phyloP scores from a whole-genome alignment of 2,113 vertebrate genomes.

The Cardinalis cardinalis region DNA sequence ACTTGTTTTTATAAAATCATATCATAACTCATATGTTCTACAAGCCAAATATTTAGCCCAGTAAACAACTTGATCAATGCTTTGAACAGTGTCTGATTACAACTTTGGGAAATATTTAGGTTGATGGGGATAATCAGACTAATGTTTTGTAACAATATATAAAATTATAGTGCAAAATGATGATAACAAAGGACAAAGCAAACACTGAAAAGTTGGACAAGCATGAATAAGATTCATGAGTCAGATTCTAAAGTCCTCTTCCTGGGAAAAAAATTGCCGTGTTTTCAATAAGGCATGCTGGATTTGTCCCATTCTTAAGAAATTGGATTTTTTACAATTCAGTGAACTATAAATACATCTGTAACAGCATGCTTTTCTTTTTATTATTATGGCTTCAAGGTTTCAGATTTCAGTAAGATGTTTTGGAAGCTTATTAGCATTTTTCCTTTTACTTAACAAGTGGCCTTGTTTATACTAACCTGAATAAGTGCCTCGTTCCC shows the following conservation, averaged over 20 bases:
- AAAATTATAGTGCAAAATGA: not conserved
- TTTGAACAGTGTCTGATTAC: not conserved
- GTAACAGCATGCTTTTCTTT: not conserved
- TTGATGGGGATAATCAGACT: not conserved
- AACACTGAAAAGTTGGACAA: not conserved
- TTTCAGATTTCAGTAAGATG: constrained; percentile 29
- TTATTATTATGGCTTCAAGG: not conserved
- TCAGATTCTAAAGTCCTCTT: not conserved
- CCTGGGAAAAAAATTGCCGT: not conserved
- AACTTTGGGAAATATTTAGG: not conserved
- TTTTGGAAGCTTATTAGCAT: constrained; percentile 34
- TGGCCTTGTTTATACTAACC: constrained; percentile 47
- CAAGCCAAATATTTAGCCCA: not conserved
- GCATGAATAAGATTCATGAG: not conserved
- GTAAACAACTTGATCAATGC: not conserved
- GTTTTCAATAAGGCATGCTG: not conserved
- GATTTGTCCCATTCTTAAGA: constrained; percentile 21
- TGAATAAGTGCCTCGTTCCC: constrained; percentile 40
- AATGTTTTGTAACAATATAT: not conserved
- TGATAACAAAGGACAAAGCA: not conserved
- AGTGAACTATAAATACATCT: not conserved
- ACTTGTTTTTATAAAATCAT: not conserved
- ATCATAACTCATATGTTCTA: not conserved
- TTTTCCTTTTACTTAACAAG: constrained; percentile 30
- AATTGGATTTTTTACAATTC: constrained; percentile 15